These are phyloP conservation scores for Catalaphyllia jardinei DNA, from an alignment of 64 coral and sea anemone species.

Conservation along the genomic window DNA sequence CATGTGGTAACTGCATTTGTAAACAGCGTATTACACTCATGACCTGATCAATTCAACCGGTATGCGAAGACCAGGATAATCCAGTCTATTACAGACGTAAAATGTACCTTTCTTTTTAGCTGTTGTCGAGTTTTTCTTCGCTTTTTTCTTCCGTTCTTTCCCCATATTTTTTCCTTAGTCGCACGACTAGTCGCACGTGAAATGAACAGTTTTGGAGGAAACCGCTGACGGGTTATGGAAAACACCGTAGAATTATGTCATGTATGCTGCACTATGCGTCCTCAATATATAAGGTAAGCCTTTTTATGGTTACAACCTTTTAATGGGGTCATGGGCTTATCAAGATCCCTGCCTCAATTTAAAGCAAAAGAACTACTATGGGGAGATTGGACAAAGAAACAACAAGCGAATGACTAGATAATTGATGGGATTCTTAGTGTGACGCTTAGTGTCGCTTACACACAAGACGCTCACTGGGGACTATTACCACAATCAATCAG, in stretches of 20 bases:
- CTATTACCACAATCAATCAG: neutral
- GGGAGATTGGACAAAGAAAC: no score
- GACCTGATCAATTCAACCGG: no score
- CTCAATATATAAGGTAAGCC: no score
- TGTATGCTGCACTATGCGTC: neutral
- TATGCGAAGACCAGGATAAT: neutral
- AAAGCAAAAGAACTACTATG: no score
- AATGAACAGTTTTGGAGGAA: neutral
- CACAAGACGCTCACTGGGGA: neutral
- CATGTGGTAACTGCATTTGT: no score
- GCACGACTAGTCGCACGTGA: neutral
- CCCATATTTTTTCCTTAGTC: neutral
- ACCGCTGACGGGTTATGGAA: neutral
- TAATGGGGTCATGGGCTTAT: no score
- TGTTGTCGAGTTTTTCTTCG: neutral
- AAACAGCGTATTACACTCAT: no score
- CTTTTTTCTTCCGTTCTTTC: conserved; percentile 36
- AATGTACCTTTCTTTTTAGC: conserved; percentile 35
- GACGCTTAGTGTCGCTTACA: neutral
- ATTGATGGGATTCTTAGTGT: no score
- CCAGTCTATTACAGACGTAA: neutral
- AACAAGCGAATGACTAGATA: no score
- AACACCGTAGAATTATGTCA: neutral
- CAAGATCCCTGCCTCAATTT: no score
- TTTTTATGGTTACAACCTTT: no score